Base-by-base conservation (phyloP, 2,113 vertebrate species). In the Trichechus manatus region DNA sequence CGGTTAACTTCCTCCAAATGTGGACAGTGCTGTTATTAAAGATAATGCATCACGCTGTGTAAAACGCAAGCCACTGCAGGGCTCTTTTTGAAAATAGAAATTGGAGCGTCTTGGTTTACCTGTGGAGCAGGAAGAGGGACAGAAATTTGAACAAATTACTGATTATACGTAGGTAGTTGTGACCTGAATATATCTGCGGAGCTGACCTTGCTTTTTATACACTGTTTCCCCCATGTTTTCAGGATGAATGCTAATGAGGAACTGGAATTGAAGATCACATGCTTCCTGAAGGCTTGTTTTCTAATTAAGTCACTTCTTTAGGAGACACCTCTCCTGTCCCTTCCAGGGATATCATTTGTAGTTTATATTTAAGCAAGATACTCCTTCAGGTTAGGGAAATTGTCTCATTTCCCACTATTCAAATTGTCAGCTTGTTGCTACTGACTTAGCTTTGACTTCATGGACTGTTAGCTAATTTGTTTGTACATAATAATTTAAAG, bases 1-100 rank as follows among this genome's bases (percentile, higher is more conserved):
- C 83, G 92, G 82, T 95, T 91, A 68, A 97, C 95, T 93, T 96
- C 98, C 96, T 97, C 92, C 90, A 79, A 83, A 80, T 83, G 95
- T 68, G 89, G 92, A 84, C 96, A 95, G 85, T 75, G 78, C 97
- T 95, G 68, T 92, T 95, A 80, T 97, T 96, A 90, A 94, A 87
- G 96, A 91, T 82, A 91, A 92, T 29, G 56, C 88, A 29, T 39
- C 68, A 5, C 7, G 68, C 82, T 96, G 78, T 88, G 97, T 94
- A 97, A 93, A 97, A 97, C 94, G 94, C 85, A 95, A 89, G 93
- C 94, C 93, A 59, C 56, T 13, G 33, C 33, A 47, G 66, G 31
- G 47, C 93, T 92, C 77, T 3, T 95, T 92, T 91, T 82, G 91
- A 87, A 94, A 82, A 66, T 9, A 74, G 72, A 59, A 29, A 66